These are phyloP conservation scores for Myotis yumanensis DNA, from an alignment of 2,113 vertebrate species.

Conservation along the genomic window DNA sequence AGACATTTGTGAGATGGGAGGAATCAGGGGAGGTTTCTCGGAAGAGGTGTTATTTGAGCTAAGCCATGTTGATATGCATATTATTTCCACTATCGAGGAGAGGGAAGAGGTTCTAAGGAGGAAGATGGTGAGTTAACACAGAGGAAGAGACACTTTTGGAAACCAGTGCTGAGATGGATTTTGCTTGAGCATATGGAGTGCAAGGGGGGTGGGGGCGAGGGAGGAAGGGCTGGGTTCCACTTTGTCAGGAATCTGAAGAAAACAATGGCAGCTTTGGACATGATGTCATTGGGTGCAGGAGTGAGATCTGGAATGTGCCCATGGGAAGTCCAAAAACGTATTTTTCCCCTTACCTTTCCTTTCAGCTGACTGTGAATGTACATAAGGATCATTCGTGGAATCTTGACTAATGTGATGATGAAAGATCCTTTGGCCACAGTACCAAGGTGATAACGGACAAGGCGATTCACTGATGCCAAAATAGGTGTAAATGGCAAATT, in stretches of 20 bases:
- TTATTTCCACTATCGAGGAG: not conserved
- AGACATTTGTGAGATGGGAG: not conserved
- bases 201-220: not conserved
- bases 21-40: not conserved
- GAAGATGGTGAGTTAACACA: not conserved
- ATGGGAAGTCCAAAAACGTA: not conserved
- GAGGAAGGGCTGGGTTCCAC: not conserved
- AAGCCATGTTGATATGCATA: not conserved
- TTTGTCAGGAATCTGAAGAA: not conserved
- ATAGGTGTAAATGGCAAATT: constrained; percentile 95
- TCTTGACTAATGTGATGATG: constrained; percentile 98
- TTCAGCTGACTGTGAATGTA: constrained; percentile 97
- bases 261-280: not conserved
- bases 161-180: not conserved
- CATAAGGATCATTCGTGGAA: constrained; percentile 96
- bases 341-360: constrained; percentile 91
- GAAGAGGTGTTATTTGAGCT: not conserved
- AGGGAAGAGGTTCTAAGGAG: not conserved
- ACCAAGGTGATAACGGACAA: constrained; percentile 95
- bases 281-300: not conserved
- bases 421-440: constrained; percentile 98
- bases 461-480: constrained; percentile 93
- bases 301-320: not conserved
- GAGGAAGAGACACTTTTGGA: not conserved
- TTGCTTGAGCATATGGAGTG: not conserved